Conservation (phyloP, 2,113 vertebrate genomes). For the Cavia porcellus region DNA sequence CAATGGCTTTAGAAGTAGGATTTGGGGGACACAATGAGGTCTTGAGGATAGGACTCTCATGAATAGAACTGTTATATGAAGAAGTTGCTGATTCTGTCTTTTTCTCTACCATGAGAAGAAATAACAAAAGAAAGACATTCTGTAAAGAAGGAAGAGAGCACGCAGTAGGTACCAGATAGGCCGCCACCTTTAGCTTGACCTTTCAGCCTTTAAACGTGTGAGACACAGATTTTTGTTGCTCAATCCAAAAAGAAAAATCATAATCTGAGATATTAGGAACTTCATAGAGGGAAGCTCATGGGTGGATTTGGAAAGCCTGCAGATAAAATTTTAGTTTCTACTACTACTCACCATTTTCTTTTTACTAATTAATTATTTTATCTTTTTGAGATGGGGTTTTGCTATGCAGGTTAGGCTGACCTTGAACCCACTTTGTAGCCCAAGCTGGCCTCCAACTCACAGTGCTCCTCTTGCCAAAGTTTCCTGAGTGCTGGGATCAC, state of each 20-base stretch:
- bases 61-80: neutral
- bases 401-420: neutral
- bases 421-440: neutral
- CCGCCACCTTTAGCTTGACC: neutral
- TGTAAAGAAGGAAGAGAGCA: neutral
- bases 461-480: neutral
- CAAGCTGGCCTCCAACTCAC: neutral
- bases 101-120: neutral
- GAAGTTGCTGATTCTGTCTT: neutral
- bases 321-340: neutral
- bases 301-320: neutral
- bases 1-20: neutral
- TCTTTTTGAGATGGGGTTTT: neutral
- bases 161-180: neutral
- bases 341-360: neutral
- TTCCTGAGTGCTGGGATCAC: neutral
- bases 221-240: neutral
- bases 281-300: neutral
- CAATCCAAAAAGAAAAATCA: neutral
- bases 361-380: neutral
- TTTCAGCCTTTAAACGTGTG: neutral
- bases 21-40: neutral
- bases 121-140: neutral
- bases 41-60: neutral
- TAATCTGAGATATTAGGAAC: neutral